phyloP scores from a whole-genome alignment of 2,888 invertebrate species.

The Polia nebulosa region DNA sequence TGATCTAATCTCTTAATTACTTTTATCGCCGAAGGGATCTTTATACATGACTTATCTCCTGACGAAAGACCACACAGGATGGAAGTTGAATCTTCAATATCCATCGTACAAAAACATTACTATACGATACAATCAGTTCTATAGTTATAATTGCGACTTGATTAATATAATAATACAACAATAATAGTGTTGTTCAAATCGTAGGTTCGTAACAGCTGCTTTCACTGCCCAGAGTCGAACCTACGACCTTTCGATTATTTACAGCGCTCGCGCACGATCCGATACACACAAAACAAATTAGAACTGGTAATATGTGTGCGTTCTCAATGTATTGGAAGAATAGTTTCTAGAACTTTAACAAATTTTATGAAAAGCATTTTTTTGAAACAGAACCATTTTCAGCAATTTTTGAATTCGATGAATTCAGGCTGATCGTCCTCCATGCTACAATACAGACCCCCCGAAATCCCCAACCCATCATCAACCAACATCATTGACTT shows the following conservation, averaged over 20 bases:
- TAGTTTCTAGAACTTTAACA: slow-evolving; percentile 11
- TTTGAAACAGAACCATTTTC: background rate
- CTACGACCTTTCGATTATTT: slow-evolving; percentile 66
- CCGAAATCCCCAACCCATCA: too few relatives aligned
- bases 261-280: slow-evolving; percentile 63
- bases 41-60: slow-evolving; percentile 9
- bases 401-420: background rate
- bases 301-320: slow-evolving; percentile 63
- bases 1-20: slow-evolving; percentile 39
- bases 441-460: too few relatives aligned
- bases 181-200: slow-evolving; percentile 50
- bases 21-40: slow-evolving; percentile 32
- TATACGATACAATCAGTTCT: slow-evolving; percentile 12
- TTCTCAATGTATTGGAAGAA: slow-evolving; percentile 53
- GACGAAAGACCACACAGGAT: slow-evolving; percentile 35
- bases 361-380: background rate
- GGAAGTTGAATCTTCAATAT: slow-evolving; percentile 13
- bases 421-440: background rate
- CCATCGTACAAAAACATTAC: slow-evolving; percentile 7
- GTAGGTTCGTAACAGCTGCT: slow-evolving; percentile 61
- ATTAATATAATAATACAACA: slow-evolving; percentile 45
- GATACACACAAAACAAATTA: slow-evolving; percentile 70
- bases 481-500: too few relatives aligned
- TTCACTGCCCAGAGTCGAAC: slow-evolving; percentile 66
- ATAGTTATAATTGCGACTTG: slow-evolving; percentile 22